Evolutionary conservation across 2,888 invertebrate species (phyloP).

Genomic region (Idaea straminata): DNA sequence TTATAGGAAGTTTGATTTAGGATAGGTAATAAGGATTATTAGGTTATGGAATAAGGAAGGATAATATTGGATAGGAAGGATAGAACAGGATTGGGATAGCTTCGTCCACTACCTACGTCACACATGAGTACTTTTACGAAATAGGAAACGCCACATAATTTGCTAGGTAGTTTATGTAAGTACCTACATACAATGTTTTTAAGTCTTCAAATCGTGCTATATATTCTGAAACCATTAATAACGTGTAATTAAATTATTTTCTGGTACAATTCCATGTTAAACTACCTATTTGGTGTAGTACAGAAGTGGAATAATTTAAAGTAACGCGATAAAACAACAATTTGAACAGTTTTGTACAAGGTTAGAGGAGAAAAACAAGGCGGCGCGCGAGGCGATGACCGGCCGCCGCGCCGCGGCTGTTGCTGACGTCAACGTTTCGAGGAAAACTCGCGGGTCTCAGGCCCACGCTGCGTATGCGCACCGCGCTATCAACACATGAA

Average conservation of each 20-base stretch:
- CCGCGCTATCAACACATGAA: constrained; percentile 18
- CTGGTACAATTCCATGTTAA: background rate
- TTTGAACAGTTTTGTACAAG: constrained; percentile 16
- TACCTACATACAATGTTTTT: background rate
- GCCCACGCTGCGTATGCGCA: constrained; percentile 37
- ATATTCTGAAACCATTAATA: background rate
- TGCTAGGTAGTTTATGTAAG: no score
- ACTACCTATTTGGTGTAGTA: background rate
- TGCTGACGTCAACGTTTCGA: constrained; percentile 66
- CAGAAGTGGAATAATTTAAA: background rate
- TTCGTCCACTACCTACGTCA: no score
- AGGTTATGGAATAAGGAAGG: no score
- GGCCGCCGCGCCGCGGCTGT: constrained; percentile 31
- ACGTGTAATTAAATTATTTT: background rate
- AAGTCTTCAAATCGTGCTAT: background rate
- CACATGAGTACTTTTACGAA: no score
- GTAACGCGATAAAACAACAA: background rate
- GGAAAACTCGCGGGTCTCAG: constrained; percentile 55
- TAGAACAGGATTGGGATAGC: no score
- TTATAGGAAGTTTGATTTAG: no score
- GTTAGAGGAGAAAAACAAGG: constrained; percentile 57
- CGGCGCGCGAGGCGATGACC: constrained; percentile 49
- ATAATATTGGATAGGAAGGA: no score
- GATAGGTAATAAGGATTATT: no score
- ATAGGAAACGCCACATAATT: no score